A percentile compares a stretch with the other conserved stretches of the same genome.
Evolutionary conservation across 2,797 vertebrate species (phyloP).

Genomic region (Pogonophryne albipinna): DNA sequence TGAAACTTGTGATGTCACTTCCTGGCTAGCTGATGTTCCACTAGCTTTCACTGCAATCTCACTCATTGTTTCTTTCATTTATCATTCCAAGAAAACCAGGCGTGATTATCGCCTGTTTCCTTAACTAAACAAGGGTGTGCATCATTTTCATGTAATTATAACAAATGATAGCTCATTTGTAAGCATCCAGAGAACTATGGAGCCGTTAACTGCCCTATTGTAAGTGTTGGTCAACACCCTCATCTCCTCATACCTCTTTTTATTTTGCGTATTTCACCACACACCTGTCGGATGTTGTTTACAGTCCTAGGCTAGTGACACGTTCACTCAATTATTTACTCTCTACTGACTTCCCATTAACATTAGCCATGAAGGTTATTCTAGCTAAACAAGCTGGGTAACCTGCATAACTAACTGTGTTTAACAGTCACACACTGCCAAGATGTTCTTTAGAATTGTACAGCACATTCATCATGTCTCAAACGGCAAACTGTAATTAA

Average conservation of each 20-base stretch:
- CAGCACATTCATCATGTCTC: background rate
- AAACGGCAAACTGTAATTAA: slow-evolving; percentile 17
- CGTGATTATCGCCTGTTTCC: background rate
- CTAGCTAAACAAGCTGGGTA: slow-evolving; percentile 20
- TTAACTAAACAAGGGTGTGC: background rate
- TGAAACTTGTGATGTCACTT: background rate
- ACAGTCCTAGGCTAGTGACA: background rate
- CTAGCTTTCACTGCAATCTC: background rate
- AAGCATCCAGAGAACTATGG: background rate
- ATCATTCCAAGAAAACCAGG: background rate
- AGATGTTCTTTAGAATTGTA: background rate
- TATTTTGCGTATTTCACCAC: background rate
- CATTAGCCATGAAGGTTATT: background rate
- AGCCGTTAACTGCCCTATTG: background rate
- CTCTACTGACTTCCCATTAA: background rate
- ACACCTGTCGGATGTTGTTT: background rate
- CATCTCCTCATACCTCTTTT: background rate
- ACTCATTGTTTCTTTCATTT: background rate
- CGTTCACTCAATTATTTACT: background rate
- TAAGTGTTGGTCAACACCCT: background rate
- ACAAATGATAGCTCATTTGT: background rate
- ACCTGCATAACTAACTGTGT: slow-evolving; percentile 1
- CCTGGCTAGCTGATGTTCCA: background rate
- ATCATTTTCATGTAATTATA: background rate
- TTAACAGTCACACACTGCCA: slow-evolving; percentile 6